Evolutionary conservation across 2,113 vertebrate genomes (phyloP).

Genomic region (Cariama cristata): DNA sequence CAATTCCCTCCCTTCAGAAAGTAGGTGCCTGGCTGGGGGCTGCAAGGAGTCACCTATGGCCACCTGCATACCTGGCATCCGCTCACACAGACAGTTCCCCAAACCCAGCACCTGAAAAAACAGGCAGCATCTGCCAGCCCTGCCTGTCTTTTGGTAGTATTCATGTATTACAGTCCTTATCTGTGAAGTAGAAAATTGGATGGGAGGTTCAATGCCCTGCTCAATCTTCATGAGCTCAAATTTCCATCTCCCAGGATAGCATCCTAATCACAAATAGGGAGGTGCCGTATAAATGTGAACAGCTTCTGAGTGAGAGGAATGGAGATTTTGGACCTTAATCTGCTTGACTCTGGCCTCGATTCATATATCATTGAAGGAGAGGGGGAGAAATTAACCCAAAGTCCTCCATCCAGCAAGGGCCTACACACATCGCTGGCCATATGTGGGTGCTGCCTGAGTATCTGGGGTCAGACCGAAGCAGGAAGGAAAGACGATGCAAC

Average conservation of each 20-base stretch:
- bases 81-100: neutral
- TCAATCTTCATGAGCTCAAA: neutral
- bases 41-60: neutral
- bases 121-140: neutral
- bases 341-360: neutral
- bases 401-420: neutral
- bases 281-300: neutral
- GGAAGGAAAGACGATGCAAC: neutral
- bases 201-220: neutral
- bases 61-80: neutral
- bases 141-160: neutral
- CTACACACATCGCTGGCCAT: neutral
- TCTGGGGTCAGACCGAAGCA: neutral
- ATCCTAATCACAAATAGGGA: neutral
- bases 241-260: conserved; percentile 12
- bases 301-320: conserved; percentile 43
- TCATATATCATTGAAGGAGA: neutral
- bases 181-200: neutral
- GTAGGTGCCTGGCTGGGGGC: neutral
- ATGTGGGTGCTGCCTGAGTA: neutral
- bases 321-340: conserved; percentile 18
- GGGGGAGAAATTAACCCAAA: neutral
- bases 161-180: neutral
- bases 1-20: neutral
- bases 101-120: neutral